Evolutionary conservation across 2,113 vertebrate species (phyloP).

Genomic region (Poicephalus gulielmi): DNA sequence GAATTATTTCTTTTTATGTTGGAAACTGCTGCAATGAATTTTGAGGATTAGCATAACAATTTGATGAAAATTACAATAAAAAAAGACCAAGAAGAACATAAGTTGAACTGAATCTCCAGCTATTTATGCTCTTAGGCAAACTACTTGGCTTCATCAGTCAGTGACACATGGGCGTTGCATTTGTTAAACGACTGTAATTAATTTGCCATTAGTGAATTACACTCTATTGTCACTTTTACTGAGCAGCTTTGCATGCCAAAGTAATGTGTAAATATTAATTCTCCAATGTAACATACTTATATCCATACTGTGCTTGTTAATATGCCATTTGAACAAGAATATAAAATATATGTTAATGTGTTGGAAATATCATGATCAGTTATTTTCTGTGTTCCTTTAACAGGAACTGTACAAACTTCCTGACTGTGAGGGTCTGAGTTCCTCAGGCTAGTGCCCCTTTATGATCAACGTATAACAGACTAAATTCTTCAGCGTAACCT

Average conservation of each 20-base stretch:
- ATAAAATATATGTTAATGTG: neutral
- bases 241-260: neutral
- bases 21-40: neutral
- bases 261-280: neutral
- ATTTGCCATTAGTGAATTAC: constrained; percentile 31
- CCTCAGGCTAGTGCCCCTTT: neutral
- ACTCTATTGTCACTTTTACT: constrained; percentile 34
- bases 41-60: neutral
- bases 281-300: neutral
- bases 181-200: constrained; percentile 45
- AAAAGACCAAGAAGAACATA: neutral
- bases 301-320: neutral
- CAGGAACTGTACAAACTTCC: neutral
- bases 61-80: neutral
- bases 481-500: neutral
- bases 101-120: neutral
- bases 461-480: neutral
- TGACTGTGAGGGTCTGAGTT: neutral
- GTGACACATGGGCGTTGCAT: neutral
- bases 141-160: constrained; percentile 14
- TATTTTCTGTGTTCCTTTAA: neutral
- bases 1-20: constrained; percentile 16
- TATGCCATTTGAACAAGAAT: neutral
- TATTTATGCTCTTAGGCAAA: constrained; percentile 21
- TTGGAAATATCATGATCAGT: neutral